Base-by-base conservation (phyloP, 1,140 invertebrate genomes). In the Eurosta solidaginis region DNA sequence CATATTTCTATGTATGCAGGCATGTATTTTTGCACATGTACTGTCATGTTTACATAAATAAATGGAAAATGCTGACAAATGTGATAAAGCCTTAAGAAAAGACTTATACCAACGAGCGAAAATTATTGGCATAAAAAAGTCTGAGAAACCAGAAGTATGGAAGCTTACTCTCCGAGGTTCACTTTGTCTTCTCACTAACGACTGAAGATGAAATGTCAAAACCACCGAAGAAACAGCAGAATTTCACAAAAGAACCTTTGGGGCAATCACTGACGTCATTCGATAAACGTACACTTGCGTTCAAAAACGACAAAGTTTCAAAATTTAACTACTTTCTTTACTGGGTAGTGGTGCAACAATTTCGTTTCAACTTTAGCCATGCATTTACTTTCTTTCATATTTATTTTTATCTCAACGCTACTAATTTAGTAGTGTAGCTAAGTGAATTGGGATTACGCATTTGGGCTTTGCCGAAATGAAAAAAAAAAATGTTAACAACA, bases 361-460 rank as follows among this genome's bases (percentile, higher is more conserved):
- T 47, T 12, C n/a, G n/a, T 4, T 47, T 14, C n/a, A 47, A 3
- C 3, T 47, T 12, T 14, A 68, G 6, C 20, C 7, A 68, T 14
- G 12, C 14, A 12, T 7, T 68, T 68, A n/a, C 49, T 52, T 52
- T 22, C 1, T n/a, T 68, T 47, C 40, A 33, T 59, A 22, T 68
- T 40, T 68, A 40, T 33, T n/a, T n/a, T n/a, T n/a, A n/a, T n/a
- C n/a, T n/a, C n/a, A n/a, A n/a, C n/a, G 59, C 59, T 40, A 68
- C 59, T 68, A 68, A 68, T 68, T 68, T 68, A 68, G 17, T 68
- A 68, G 59, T 68, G 59, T 68, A 10, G 59, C 36, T 68, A 68
- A 68, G 59, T 68, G 59, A 68, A 68, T 40, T 42, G 59, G 59
- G 59, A 68, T 68, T 68, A 40, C 59, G 40, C 59, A 68, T 68